Evolutionary conservation across 2,888 invertebrate species (phyloP), one percentile per base, ranked within the genome.

Genomic region (Mesochorus sp.): DNA sequence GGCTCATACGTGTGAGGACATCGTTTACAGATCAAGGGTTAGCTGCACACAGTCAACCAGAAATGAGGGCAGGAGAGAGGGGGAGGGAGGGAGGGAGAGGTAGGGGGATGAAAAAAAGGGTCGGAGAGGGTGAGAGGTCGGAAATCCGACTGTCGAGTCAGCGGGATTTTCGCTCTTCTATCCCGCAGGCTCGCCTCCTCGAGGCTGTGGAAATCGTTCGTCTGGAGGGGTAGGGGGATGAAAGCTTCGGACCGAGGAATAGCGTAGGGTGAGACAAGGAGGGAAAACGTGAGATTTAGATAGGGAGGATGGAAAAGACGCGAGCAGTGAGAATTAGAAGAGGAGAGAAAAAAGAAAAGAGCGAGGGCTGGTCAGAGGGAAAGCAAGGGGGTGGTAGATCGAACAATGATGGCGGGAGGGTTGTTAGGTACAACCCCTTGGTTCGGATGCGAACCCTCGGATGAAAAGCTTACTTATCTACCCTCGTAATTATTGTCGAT

Each of bases 401-500:
- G 42, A 66, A 71, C 49, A 64, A 62, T 64, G 31, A 26, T 21
- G n/a, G 44, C 10, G 19, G 26, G 51, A 62, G 42, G 39, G 42
- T 49, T 28, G 21, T 17, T 62, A 26, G 64, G 61, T 77, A n/a
- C n/a, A 57, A 64, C 64, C 62, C 21, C n/a, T 44, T 34, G 51
- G 51, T 67, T 70, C 53, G 53, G 57, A 49, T 55, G 53, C 47
- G 51, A 5, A 49, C 12, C 44, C 31, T 62, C n/a, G n/a, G n/a
- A 14, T 34, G 61, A 24, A 71, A 67, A 55, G 62, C 70, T 70
- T 21, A 59, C 78, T 70, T 70, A 68, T 68, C 62, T 49, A 34
- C 74, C 57, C 64, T 80, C 81, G 53, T 84, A 86, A 87, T 86
- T 86, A 84, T 82, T 79, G 81, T 68, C 83, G 79, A 85, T 86